phyloP scores from a whole-genome alignment of 2,888 invertebrate genomes.

The Brachypalpus laphriformis region DNA sequence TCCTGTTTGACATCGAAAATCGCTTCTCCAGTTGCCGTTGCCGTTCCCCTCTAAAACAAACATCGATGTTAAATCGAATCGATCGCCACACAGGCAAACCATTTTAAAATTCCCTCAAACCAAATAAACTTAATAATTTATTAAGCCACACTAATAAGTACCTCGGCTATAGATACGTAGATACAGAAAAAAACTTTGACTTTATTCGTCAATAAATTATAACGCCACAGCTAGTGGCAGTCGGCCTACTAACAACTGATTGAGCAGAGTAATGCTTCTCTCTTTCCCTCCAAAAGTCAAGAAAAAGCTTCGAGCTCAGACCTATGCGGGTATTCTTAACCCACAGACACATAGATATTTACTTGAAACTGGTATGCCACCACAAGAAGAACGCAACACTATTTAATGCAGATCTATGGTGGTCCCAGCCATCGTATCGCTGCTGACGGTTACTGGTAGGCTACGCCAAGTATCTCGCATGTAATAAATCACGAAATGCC shows the following conservation, averaged over 20 bases:
- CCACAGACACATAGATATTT: not conserved
- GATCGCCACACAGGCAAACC: conserved; percentile 2
- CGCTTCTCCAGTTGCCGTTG: not conserved
- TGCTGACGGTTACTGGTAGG: conserved; percentile 37
- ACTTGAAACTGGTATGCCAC: conserved; percentile 37
- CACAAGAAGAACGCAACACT: conserved; percentile 22
- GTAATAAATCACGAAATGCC: conserved; percentile 46
- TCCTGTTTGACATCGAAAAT: conserved; percentile 49
- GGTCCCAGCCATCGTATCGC: conserved; percentile 29
- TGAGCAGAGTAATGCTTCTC: no score
- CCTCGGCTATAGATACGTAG: not conserved
- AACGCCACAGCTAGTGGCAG: conserved; percentile 20
- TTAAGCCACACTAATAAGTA: conserved; percentile 69
- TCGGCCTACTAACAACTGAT: conserved; percentile 35
- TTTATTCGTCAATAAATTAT: conserved; percentile 62
- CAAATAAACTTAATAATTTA: conserved; percentile 70
- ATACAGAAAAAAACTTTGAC: conserved; percentile 3
- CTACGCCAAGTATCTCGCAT: conserved; percentile 48
- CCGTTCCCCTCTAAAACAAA: conserved; percentile 9
- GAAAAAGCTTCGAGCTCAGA: not conserved
- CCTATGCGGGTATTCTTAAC: conserved; percentile 34
- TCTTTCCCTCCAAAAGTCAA: not conserved
- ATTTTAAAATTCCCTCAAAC: conserved; percentile 53
- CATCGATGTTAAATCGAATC: conserved; percentile 45
- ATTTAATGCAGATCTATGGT: conserved; percentile 54